Evolutionary conservation across 2,113 vertebrate genomes (phyloP).

Genomic region (Pangasianodon gigas): DNA sequence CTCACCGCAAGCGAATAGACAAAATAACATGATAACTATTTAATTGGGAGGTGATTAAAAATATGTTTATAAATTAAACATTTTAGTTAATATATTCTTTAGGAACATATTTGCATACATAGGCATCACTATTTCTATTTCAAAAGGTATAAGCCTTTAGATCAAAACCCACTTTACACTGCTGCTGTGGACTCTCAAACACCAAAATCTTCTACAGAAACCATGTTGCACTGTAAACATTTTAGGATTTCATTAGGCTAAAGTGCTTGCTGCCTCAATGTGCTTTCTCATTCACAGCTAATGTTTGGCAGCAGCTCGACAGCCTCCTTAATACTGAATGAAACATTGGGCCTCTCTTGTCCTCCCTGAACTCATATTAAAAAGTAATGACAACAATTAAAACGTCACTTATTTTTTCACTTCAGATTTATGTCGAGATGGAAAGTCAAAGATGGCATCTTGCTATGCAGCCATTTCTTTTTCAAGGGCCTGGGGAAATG

Average conservation of each 20-base stretch:
- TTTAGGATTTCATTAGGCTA: background rate
- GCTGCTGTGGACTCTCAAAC: background rate
- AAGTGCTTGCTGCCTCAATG: background rate
- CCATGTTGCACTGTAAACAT: background rate
- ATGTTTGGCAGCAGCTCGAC: conserved; percentile 53
- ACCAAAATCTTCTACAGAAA: background rate
- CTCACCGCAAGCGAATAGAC: background rate
- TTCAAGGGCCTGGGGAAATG: background rate
- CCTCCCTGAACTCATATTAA: conserved; percentile 60
- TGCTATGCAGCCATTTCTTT: background rate
- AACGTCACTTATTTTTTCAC: conserved; percentile 56
- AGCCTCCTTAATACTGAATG: conserved; percentile 64
- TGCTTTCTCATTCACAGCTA: conserved; percentile 46
- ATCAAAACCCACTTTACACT: background rate
- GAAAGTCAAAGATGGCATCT: background rate
- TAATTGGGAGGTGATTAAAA: background rate
- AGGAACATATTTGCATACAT: background rate
- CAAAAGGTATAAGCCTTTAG: background rate
- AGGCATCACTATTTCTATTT: background rate
- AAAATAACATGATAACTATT: background rate
- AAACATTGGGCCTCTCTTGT: conserved; percentile 56
- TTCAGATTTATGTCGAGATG: conserved; percentile 5
- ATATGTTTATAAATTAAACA: background rate
- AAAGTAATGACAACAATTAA: conserved; percentile 69
- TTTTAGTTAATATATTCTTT: background rate